A percentile compares a stretch with the other conserved stretches of the same genome.
These are phyloP conservation scores for Peribatodes rhomboidaria DNA, from an alignment of 2,888 invertebrate genomes.

Conservation along the genomic window DNA sequence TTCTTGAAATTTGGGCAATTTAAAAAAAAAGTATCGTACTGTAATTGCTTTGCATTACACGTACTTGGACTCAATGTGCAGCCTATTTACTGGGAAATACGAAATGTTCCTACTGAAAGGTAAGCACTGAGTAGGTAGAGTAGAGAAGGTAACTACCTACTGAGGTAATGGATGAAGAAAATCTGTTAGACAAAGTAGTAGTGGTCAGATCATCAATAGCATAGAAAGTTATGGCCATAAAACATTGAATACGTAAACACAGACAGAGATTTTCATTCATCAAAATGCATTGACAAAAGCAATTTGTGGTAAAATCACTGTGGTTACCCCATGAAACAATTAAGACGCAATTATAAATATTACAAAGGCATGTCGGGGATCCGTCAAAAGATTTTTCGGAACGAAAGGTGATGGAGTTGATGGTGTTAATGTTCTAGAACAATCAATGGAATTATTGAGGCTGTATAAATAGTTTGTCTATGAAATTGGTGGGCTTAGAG, in stretches of 20 bases:
- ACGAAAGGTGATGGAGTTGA: conserved; percentile 30
- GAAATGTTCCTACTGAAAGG: no score
- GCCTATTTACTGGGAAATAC: no score
- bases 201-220: no score
- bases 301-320: conserved; percentile 14
- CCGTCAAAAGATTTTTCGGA: conserved; percentile 33
- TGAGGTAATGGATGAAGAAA: no score
- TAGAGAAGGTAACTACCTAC: no score
- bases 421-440: conserved; percentile 33
- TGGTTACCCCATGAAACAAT: conserved; percentile 27
- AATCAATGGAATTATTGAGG: conserved; percentile 36
- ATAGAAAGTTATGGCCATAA: background rate
- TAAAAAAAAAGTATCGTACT: no score
- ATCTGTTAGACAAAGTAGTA: no score
- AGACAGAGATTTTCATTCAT: conserved; percentile 20
- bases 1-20: no score
- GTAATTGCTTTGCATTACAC: no score
- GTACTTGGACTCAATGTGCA: no score
- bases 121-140: no score
- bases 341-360: conserved; percentile 34
- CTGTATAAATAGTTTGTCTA: conserved; percentile 59
- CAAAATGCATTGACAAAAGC: conserved; percentile 18
- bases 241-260: background rate
- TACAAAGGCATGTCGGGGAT: conserved; percentile 31
- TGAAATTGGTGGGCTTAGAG: conserved; percentile 55